phyloP scores from a whole-genome alignment of 2,113 vertebrate species.

The Eudorcas thomsonii region DNA sequence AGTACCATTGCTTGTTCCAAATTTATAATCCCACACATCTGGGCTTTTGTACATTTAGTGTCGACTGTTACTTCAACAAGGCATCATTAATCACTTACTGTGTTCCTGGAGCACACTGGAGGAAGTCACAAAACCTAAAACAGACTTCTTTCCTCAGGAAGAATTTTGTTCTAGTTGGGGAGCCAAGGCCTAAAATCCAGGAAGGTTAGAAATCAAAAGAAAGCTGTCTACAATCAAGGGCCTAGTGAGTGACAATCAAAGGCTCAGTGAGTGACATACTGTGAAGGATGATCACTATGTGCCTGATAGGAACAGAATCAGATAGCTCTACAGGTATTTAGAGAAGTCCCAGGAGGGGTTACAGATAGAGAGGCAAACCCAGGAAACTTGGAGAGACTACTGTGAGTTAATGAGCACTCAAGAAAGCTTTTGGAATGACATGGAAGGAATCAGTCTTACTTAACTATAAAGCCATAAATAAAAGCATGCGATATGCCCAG shows the following conservation, averaged over 20 bases:
- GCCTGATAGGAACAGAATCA: neutral
- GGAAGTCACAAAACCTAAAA: neutral
- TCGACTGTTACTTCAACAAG: neutral
- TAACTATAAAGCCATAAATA: neutral
- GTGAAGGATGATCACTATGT: neutral
- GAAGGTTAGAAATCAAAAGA: neutral
- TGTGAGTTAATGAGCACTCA: neutral
- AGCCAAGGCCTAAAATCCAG: neutral
- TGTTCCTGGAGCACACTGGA: neutral
- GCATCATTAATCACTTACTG: neutral
- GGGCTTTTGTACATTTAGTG: neutral
- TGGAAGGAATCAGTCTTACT: neutral
- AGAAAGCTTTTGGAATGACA: neutral
- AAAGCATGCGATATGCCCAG: neutral
- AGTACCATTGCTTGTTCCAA: neutral
- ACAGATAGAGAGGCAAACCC: neutral
- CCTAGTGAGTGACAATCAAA: neutral
- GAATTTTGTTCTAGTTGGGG: neutral
- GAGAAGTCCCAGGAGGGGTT: neutral
- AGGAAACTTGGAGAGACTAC: neutral
- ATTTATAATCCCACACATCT: neutral
- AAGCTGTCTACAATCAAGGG: neutral
- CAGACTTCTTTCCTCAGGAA: neutral
- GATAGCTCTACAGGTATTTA: neutral
- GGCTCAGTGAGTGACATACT: accelerated